These are phyloP conservation scores for Turdus rufiventris DNA, from an alignment of 2,113 vertebrate species.

Conservation along the genomic window DNA sequence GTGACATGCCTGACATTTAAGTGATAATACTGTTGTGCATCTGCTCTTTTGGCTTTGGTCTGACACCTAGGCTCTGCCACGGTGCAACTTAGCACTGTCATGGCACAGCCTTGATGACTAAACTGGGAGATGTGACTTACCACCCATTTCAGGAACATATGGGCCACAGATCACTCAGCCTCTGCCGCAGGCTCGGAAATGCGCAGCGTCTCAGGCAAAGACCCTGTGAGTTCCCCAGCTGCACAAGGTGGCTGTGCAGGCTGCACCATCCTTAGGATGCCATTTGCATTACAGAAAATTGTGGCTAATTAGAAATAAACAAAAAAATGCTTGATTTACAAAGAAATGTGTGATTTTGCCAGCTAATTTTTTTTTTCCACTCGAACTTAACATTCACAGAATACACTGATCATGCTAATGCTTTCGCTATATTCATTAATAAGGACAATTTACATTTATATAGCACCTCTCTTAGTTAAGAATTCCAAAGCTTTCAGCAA, in stretches of 20 bases:
- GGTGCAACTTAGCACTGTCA: conserved; percentile 34
- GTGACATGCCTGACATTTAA: conserved; percentile 52
- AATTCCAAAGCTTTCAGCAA: conserved; percentile 52
- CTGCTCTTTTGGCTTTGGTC: conserved; percentile 59
- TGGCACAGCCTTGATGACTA: conserved; percentile 29
- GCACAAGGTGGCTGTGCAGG: conserved; percentile 37
- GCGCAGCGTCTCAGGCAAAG: background rate
- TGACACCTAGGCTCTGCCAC: conserved; percentile 46
- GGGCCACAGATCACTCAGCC: conserved; percentile 8
- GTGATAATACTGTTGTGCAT: conserved; percentile 28
- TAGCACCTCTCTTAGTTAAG: conserved; percentile 45
- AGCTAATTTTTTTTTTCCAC: conserved; percentile 31
- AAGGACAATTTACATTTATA: conserved; percentile 62
- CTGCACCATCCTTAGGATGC: conserved; percentile 21
- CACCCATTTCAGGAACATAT: conserved; percentile 19
- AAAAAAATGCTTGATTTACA: conserved; percentile 51
- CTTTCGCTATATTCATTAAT: conserved; percentile 22
- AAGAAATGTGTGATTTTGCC: conserved; percentile 51
- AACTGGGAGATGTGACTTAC: conserved; percentile 16
- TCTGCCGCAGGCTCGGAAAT: background rate
- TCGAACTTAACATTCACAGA: conserved; percentile 40
- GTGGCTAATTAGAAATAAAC: conserved; percentile 59
- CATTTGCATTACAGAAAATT: conserved; percentile 54
- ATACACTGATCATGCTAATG: conserved; percentile 56
- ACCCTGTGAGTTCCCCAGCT: conserved; percentile 5